Conservation (phyloP, 2,113 vertebrate species). For the Chaetodon trifascialis region DNA sequence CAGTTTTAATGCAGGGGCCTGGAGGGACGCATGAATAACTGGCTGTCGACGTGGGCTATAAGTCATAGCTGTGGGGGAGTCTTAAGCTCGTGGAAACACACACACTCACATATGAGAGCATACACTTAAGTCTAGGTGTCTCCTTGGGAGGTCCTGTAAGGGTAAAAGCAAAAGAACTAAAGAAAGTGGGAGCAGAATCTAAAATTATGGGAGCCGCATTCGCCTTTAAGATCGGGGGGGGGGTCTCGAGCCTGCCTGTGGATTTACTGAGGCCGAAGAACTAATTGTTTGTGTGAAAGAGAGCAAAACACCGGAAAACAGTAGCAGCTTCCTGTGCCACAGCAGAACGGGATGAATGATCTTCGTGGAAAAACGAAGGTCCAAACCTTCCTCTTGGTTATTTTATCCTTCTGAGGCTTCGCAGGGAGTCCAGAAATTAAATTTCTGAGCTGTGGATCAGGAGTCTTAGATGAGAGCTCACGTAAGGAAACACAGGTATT, state of each 20-base stretch:
- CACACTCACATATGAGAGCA: background rate
- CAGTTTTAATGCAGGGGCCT: constrained; percentile 40
- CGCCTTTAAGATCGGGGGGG: constrained; percentile 16
- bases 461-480: too few species aligned
- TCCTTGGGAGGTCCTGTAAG: constrained; percentile 65
- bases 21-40: constrained; percentile 56
- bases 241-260: background rate
- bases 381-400: constrained; percentile 30
- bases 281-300: constrained; percentile 19
- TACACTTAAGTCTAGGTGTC: constrained; percentile 30
- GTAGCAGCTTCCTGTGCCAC: constrained; percentile 16
- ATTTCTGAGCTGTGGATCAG: too few species aligned
- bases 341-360: constrained; percentile 12
- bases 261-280: constrained; percentile 34
- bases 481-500: background rate
- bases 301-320: constrained; percentile 47
- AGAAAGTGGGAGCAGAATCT: constrained; percentile 39
- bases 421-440: constrained; percentile 17
- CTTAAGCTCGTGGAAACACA: constrained; percentile 32
- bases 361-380: constrained; percentile 4
- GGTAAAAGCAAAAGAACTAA: constrained; percentile 11
- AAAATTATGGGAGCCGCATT: constrained; percentile 41
- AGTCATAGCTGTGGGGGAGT: constrained; percentile 49
- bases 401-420: constrained; percentile 17
- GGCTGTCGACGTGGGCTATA: constrained; percentile 48